phyloP scores from a whole-genome alignment of 2,113 vertebrate genomes.

The Cyprinodon tularosa region DNA sequence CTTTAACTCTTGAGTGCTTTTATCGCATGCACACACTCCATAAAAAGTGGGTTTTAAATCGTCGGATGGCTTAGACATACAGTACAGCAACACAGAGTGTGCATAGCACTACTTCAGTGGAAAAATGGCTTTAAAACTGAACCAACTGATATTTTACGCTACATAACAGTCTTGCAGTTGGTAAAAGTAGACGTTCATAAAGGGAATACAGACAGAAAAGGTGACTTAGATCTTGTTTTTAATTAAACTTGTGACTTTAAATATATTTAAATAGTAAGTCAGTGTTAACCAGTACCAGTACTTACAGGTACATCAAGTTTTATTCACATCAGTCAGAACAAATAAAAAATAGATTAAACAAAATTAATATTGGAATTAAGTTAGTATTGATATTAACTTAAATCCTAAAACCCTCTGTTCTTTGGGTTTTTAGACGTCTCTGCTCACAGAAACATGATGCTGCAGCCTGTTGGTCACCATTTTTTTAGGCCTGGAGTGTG shows the following conservation, averaged over 20 bases:
- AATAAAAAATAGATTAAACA: too few species aligned
- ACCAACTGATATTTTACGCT: background rate
- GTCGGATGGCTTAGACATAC: slow-evolving; percentile 30
- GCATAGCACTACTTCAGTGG: slow-evolving; percentile 2
- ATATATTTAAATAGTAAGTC: slow-evolving; percentile 3
- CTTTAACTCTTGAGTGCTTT: slow-evolving; percentile 79
- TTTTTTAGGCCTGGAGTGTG: background rate
- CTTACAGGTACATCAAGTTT: slow-evolving; percentile 19
- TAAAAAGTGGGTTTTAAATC: slow-evolving; percentile 63
- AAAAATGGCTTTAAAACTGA: background rate
- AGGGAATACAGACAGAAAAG: background rate
- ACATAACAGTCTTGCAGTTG: background rate
- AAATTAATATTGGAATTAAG: too few species aligned
- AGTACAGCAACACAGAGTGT: slow-evolving; percentile 21
- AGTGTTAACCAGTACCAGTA: background rate
- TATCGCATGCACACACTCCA: slow-evolving; percentile 72
- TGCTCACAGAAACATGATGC: background rate
- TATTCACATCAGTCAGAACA: slow-evolving; percentile 76
- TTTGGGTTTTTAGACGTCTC: background rate
- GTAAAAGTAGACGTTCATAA: background rate
- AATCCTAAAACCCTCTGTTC: background rate
- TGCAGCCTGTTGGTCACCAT: background rate
- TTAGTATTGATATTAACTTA: background rate
- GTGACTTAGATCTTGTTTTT: background rate
- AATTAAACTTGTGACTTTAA: background rate